Base-by-base conservation (phyloP, 2,888 invertebrate species). In the Dinocampus coccinellae region DNA sequence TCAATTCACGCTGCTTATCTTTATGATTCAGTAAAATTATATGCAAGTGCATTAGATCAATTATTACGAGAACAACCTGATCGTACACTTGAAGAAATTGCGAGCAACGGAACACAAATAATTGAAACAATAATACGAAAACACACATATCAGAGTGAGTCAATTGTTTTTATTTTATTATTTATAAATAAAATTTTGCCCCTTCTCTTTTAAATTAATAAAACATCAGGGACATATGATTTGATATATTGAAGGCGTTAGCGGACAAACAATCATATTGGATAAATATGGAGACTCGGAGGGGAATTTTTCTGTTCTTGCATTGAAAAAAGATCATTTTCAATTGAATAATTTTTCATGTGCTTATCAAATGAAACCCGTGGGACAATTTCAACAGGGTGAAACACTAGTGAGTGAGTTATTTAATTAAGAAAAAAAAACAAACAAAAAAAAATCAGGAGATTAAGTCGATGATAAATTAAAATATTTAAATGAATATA, bases 231-330 rank as follows among this genome's bases (percentile, higher is more conserved):
- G 24, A 42, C 26, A 42, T 24, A n/a, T 47, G 47, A 47, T 68
- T 68, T 61, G 60, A 52, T 22, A 47, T 47, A 69, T 69, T 60
- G 0, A 82, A 98, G 98, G 98, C 91, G 93, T 98, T 81, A 95
- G 97, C 68, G 99, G 99, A 20, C 94, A 97, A 84, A 94, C 93
- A 74, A 97, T 98, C 82, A 94, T 95, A 78, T 91, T 99, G 78
- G 97, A 99, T 89, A 91, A 93, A 79, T 92, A 94, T 80, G 99
- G 98, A 2, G 98, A 99, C 88, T 98, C 98, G 0, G 97, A 98
- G 87, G 98, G 98, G 9, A 99, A 99, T 88, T 99, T 97, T 89
- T 97, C 98, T 0, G 94, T 99, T 69, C 89, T 98, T 73, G 95
- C 97, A 0, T 92, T 94, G 82, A 94, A 93, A 85, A 89, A 88